Evolutionary conservation across 2,797 vertebrate species (phyloP), one percentile per base, ranked within the genome.

Genomic region (Gymnothorax reevesii): DNA sequence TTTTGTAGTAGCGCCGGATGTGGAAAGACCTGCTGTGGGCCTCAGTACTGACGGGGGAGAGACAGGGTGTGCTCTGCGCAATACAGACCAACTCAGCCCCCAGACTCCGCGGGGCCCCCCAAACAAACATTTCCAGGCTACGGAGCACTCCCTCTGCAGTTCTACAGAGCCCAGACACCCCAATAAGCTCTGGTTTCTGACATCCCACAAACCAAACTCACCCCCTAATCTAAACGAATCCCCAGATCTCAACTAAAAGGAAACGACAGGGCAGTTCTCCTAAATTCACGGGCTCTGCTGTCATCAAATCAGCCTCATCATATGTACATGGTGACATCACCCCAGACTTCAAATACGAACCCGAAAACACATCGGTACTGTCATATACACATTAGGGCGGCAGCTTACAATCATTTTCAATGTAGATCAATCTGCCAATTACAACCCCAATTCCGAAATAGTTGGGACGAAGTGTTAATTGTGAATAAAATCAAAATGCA

Each of bases 81-180:
- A 27, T 52, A 57, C 60, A 86, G 85, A 86, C 75, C 55, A 49
- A 77, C 66, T 64, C 85, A 60, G 71, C 57, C 73, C 15, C 85
- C 49, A 59, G 20, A 82, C 85, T 86, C 85, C 62, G 77, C 77
- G 54, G 8, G 77, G 75, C 17, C 85, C 62, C 85, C 77, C 52
- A 15, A 60, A 57, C 17, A 60, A 60, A 86, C n/a, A 86, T 62
- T 17, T 86, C 59, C 12, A 25, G 42, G 82, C 82, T 15, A 1
- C 20, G 82, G 85, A n/a, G 49, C 60, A 42, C 17, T 27, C 85
- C 52, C 77, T 77, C 75, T 57, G 27, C 42, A 33, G 73, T 22
- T n/a, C 7, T 69, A 42, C 2, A 42, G 33, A 42, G 33, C 33
- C 33, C 33, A 42, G 33, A 42, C 33, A 42, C 33, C 33, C 64